phyloP scores from a whole-genome alignment of 37 sponge, comb jelly and placozoan species.

The Sycon ciliatum region DNA sequence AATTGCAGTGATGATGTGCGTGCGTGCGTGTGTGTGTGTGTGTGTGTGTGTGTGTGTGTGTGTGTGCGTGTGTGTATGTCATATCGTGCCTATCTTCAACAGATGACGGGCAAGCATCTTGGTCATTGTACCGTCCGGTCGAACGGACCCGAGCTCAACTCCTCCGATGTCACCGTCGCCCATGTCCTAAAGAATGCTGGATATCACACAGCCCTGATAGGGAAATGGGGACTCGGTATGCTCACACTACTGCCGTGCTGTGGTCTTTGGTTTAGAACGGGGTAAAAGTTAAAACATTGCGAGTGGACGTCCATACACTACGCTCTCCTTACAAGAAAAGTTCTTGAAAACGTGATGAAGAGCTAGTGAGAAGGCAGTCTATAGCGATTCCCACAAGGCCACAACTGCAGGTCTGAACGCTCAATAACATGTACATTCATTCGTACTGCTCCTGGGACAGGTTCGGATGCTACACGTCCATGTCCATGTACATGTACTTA shows the following conservation, averaged over 20 bases:
- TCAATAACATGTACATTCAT: too few relatives aligned
- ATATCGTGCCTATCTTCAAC: too few relatives aligned
- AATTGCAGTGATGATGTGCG: conserved; percentile 33
- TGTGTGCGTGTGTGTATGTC: conserved; percentile 21
- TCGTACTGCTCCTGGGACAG: too few relatives aligned
- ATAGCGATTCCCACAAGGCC: too few relatives aligned
- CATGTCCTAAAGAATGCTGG: conserved; percentile 28
- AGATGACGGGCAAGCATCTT: conserved; percentile 37
- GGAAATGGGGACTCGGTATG: conserved; percentile 43
- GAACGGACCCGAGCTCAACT: conserved; percentile 26
- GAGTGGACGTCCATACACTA: too few relatives aligned
- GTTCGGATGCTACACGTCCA: too few relatives aligned
- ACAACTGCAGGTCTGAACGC: too few relatives aligned
- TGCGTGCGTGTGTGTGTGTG: conserved; percentile 23
- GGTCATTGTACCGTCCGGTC: conserved; percentile 39
- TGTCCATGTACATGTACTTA: too few relatives aligned
- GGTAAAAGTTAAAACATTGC: too few relatives aligned
- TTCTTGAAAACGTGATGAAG: too few relatives aligned
- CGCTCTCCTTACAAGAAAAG: too few relatives aligned
- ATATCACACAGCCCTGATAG: conserved; percentile 30
- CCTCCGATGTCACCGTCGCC: conserved; percentile 33
- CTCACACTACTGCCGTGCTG: not conserved
- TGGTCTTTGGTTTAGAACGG: not conserved
- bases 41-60: not conserved
- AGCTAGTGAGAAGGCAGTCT: too few relatives aligned